phyloP scores from a whole-genome alignment of 2,113 vertebrate species.

The Plectropomus leopardus region DNA sequence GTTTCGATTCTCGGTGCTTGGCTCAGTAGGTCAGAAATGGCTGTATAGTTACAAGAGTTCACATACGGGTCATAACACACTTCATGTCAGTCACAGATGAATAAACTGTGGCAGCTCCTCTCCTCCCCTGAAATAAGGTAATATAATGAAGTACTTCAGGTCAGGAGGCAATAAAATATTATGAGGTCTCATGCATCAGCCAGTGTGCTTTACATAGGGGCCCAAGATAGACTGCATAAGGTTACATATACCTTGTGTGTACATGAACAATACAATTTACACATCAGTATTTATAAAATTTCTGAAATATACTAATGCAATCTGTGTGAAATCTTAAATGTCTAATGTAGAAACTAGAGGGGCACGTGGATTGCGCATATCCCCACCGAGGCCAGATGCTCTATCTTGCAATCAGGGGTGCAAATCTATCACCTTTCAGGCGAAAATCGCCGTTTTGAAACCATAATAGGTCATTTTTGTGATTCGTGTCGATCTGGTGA shows the following conservation, averaged over 20 bases:
- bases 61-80: conserved; percentile 11
- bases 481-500: too few relatives aligned
- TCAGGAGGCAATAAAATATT: background rate
- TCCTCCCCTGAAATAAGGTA: background rate
- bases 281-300: background rate
- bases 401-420: too few relatives aligned
- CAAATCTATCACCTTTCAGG: too few relatives aligned
- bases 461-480: too few relatives aligned
- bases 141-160: background rate
- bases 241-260: background rate
- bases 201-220: background rate
- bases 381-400: too few relatives aligned
- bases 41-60: conserved; percentile 25
- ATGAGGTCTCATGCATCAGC: background rate
- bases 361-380: too few relatives aligned
- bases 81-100: conserved; percentile 47
- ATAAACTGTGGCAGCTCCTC: conserved; percentile 7
- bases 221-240: background rate
- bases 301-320: background rate
- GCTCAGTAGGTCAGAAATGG: conserved; percentile 18
- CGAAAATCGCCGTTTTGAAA: too few relatives aligned
- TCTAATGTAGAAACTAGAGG: background rate
- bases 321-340: background rate
- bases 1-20: background rate
- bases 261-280: background rate